Percentiles rank a stretch among this genome's conserved stretches.
phyloP scores from a whole-genome alignment of 2,888 invertebrate genomes.

The Pseudococcus longispinus region DNA sequence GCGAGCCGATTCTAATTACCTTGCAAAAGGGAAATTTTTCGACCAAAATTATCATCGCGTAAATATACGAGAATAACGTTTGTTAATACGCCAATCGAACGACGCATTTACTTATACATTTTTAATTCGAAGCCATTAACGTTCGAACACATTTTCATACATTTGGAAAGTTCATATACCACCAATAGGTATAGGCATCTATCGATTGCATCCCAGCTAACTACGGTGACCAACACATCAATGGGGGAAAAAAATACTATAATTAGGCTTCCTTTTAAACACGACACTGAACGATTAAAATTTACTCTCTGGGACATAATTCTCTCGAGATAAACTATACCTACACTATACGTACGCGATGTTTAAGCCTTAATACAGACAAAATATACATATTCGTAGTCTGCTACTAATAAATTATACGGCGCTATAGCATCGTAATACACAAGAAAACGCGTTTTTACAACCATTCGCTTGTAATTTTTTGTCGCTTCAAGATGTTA shows the following conservation, averaged over 20 bases:
- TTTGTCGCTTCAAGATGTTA: constrained; percentile 51
- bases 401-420: constrained; percentile 53
- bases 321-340: neutral
- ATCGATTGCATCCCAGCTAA: neutral
- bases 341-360: neutral
- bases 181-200: neutral
- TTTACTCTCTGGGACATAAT: neutral
- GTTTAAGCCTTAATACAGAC: neutral
- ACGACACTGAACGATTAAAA: neutral
- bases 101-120: neutral
- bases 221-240: neutral
- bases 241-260: neutral
- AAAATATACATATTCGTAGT: constrained; percentile 8
- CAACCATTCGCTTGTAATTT: constrained; percentile 52
- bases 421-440: constrained; percentile 32
- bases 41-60: constrained; percentile 4
- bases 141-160: neutral
- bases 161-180: neutral
- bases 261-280: neutral
- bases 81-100: constrained; percentile 11
- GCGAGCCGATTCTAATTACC: constrained; percentile 19
- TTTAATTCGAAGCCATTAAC: constrained; percentile 15
- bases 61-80: neutral
- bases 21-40: constrained; percentile 8
- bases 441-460: constrained; percentile 40